A percentile compares a stretch with the other conserved stretches of the same genome.
Evolutionary conservation across 2,113 vertebrate species (phyloP).

Genomic region (Toxotes chatareus): DNA sequence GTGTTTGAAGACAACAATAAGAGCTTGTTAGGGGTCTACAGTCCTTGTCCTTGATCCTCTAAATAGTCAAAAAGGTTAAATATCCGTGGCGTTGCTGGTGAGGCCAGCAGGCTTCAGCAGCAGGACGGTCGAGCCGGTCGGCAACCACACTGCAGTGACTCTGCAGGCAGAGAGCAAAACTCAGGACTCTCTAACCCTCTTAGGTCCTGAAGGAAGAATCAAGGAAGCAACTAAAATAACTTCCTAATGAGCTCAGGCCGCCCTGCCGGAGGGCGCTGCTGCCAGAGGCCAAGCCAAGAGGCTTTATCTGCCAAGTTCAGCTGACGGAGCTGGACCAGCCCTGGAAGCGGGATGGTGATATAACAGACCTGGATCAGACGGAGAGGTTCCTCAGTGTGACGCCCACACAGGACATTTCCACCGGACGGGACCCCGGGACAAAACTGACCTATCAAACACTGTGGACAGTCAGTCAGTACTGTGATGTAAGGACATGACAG

Average conservation of each 20-base stretch:
- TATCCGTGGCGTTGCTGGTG: neutral
- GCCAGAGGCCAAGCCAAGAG: conserved; percentile 21
- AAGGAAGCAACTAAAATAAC: conserved; percentile 62
- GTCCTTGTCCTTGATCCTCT: neutral
- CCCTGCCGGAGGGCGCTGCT: neutral
- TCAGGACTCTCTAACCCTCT: conserved; percentile 72
- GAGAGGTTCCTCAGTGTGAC: neutral
- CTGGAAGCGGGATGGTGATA: conserved; percentile 21
- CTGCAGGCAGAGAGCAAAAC: conserved; percentile 33
- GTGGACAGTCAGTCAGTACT: too few species aligned
- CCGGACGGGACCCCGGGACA: too few species aligned
- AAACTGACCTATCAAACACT: too few species aligned
- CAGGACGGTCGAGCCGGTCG: neutral
- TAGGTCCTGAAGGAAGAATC: conserved; percentile 55
- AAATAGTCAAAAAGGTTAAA: neutral
- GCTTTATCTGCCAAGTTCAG: conserved; percentile 24
- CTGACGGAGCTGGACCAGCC: neutral
- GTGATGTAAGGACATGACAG: too few species aligned
- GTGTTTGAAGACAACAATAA: neutral
- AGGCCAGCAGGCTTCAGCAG: conserved; percentile 22
- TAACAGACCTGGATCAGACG: conserved; percentile 26
- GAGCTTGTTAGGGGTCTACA: neutral
- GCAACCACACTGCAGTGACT: conserved; percentile 51
- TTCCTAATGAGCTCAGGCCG: conserved; percentile 69
- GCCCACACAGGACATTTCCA: neutral